Conservation (phyloP, 2,888 invertebrate species). For the Spatulosminthurus flaviceps region DNA sequence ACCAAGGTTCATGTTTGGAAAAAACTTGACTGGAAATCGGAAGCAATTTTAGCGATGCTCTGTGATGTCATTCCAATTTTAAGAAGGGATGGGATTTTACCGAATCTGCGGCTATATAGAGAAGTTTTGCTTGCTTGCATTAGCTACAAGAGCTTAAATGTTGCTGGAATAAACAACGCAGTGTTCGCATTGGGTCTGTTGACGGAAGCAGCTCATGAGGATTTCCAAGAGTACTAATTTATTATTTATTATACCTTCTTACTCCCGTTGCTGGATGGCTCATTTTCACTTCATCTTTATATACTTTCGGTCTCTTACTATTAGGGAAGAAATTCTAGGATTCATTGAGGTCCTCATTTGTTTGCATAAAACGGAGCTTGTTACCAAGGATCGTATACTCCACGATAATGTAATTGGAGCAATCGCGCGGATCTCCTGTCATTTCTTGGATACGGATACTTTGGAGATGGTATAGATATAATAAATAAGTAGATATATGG, state of each 20-base stretch:
- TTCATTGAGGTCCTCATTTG: not conserved
- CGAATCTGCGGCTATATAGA: not conserved
- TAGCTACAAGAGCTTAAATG: not conserved
- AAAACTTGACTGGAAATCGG: not conserved
- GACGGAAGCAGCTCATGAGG: not conserved
- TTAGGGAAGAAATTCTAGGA: not conserved
- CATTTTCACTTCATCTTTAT: too few species aligned
- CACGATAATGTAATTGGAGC: not conserved
- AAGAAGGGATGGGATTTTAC: not conserved
- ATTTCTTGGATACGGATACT: not conserved
- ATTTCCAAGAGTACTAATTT: constrained; percentile 3
- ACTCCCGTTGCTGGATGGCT: too few species aligned
- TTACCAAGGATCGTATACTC: not conserved
- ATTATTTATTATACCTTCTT: too few species aligned
- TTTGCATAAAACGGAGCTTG: not conserved
- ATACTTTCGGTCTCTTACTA: not conserved
- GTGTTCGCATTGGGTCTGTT: not conserved
- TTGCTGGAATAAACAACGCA: not conserved
- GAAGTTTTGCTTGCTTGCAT: not conserved
- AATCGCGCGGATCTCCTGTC: not conserved
- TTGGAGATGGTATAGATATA: not conserved
- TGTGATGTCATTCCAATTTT: not conserved
- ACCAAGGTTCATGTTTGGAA: not conserved
- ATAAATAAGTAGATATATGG: too few species aligned
- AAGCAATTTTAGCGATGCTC: not conserved